Evolutionary conservation across 2,113 vertebrate species (phyloP).

Genomic region (Lampris megalopsis): DNA sequence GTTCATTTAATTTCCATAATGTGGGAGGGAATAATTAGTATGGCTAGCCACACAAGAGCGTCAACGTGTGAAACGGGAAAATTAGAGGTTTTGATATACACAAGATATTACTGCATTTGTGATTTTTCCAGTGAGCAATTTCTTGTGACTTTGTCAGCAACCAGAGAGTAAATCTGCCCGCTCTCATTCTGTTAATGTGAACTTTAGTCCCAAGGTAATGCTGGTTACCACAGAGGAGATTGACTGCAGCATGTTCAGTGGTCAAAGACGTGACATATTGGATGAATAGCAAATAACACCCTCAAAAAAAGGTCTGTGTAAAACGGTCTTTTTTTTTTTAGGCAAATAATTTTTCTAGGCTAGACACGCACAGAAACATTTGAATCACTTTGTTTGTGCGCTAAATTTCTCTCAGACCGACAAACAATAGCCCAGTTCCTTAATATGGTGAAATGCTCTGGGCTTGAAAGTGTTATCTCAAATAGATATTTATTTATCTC

Average conservation of each 20-base stretch:
- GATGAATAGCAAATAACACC: constrained; percentile 19
- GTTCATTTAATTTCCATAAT: constrained; percentile 59
- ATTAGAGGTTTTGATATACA: constrained; percentile 52
- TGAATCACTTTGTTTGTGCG: constrained; percentile 45
- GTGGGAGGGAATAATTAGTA: constrained; percentile 57
- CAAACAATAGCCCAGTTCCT: constrained; percentile 62
- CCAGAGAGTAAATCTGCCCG: constrained; percentile 55
- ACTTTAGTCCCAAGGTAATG: constrained; percentile 51
- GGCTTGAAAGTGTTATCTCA: constrained; percentile 72
- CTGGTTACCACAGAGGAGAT: constrained; percentile 46
- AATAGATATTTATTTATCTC: constrained; percentile 80
- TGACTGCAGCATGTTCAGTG: constrained; percentile 28
- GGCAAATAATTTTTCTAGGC: constrained; percentile 1
- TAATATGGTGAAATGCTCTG: constrained; percentile 69
- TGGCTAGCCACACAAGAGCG: constrained; percentile 35
- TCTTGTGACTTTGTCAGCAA: constrained; percentile 56
- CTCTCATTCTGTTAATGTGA: constrained; percentile 20
- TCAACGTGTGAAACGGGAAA: constrained; percentile 51
- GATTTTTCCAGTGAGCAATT: constrained; percentile 22
- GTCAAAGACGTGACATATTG: constrained; percentile 43
- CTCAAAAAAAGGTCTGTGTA: constrained; percentile 3
- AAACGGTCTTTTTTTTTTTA: background rate
- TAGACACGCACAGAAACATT: constrained; percentile 29
- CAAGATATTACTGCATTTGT: constrained; percentile 25
- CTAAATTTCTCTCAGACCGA: constrained; percentile 65